Evolutionary conservation across 2,113 vertebrate species (phyloP).

Genomic region (Perognathus longimembris): DNA sequence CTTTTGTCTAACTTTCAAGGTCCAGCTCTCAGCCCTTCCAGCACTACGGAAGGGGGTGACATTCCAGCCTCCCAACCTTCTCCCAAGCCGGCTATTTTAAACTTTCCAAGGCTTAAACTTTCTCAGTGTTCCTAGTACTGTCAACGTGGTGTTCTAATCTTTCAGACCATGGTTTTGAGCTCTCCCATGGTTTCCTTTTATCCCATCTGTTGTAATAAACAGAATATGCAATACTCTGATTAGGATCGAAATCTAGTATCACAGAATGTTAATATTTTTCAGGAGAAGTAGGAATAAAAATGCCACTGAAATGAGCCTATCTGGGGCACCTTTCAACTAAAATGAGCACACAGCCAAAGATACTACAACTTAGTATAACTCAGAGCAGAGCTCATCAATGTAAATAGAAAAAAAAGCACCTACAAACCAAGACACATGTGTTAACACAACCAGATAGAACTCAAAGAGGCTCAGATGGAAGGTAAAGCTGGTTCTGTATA

Average conservation of each 20-base stretch:
- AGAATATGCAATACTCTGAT: not conserved
- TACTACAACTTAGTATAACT: not conserved
- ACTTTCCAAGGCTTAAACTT: too few species aligned
- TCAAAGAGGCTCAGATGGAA: not conserved
- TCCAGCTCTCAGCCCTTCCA: too few species aligned
- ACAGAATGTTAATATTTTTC: not conserved
- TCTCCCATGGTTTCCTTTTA: not conserved
- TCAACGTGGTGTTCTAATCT: too few species aligned
- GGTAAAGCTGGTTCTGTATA: not conserved
- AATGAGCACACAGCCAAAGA: not conserved
- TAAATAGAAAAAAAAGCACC: not conserved
- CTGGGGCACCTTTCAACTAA: not conserved
- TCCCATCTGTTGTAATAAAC: not conserved
- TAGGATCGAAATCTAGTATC: not conserved
- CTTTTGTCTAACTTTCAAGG: too few species aligned
- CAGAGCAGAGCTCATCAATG: not conserved
- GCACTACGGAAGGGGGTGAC: too few species aligned
- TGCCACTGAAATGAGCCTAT: not conserved
- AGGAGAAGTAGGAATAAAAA: not conserved
- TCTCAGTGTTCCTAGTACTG: too few species aligned
- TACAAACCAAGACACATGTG: not conserved
- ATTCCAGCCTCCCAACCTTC: too few species aligned
- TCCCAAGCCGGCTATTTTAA: too few species aligned
- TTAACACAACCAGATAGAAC: not conserved
- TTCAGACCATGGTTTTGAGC: not conserved